phyloP scores from a whole-genome alignment of 2,888 invertebrate species.

The Lycia hirtaria region DNA sequence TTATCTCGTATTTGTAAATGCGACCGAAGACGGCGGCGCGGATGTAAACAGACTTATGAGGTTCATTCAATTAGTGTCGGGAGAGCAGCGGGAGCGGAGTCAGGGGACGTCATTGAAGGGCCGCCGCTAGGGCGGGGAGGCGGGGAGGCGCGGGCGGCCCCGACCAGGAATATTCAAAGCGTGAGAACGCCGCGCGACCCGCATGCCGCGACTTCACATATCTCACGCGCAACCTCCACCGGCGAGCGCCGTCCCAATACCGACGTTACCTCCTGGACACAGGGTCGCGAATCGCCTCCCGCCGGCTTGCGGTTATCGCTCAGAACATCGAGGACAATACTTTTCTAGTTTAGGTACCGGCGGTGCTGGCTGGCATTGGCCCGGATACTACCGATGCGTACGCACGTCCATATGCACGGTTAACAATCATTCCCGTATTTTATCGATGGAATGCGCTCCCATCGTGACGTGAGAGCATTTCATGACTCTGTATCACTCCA shows the following conservation, averaged over 20 bases:
- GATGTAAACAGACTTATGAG: slow-evolving; percentile 73
- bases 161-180: slow-evolving; percentile 85
- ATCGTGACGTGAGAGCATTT: not conserved
- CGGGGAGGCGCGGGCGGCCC: slow-evolving; percentile 51
- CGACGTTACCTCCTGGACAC: slow-evolving; percentile 55
- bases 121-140: slow-evolving; percentile 60
- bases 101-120: slow-evolving; percentile 80
- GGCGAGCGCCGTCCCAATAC: slow-evolving; percentile 49
- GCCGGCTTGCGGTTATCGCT: slow-evolving; percentile 74
- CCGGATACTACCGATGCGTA: slow-evolving; percentile 80
- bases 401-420: slow-evolving; percentile 69
- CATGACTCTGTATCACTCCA: not conserved
- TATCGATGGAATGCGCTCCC: slow-evolving; percentile 34
- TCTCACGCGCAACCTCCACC: slow-evolving; percentile 83
- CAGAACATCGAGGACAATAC: slow-evolving; percentile 84
- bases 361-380: slow-evolving; percentile 79
- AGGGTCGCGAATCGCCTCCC: slow-evolving; percentile 59
- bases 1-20: slow-evolving; percentile 39
- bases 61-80: slow-evolving; percentile 77
- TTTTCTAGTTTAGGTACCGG: slow-evolving; percentile 84
- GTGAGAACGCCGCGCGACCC: slow-evolving; percentile 85
- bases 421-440: slow-evolving; percentile 33
- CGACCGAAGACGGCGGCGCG: slow-evolving; percentile 55
- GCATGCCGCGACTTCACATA: slow-evolving; percentile 85
- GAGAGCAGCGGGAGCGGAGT: slow-evolving; percentile 69